Evolutionary conservation across 2,113 vertebrate species (phyloP).

Genomic region (Neogale vison): DNA sequence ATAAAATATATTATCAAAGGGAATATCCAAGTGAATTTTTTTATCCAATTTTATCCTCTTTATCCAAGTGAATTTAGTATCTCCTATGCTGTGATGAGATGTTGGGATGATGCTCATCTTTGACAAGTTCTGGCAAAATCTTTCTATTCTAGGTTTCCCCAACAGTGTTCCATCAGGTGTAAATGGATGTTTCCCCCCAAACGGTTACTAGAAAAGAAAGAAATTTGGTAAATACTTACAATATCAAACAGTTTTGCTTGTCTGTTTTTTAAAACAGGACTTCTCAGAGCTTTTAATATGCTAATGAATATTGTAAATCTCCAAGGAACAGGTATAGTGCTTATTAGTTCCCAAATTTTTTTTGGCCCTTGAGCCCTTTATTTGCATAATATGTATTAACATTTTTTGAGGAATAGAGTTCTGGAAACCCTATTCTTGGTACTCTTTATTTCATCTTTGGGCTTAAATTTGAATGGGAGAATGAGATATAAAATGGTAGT

Average conservation of each 20-base stretch:
- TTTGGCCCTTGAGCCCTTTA: not conserved
- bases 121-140: not conserved
- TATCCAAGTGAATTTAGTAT: not conserved
- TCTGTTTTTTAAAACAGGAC: conserved; percentile 19
- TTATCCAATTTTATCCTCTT: not conserved
- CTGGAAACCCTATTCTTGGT: not conserved
- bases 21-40: no score
- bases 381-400: conserved; percentile 2
- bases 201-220: conserved; percentile 34
- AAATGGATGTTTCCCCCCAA: not conserved
- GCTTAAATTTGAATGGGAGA: conserved; percentile 24
- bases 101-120: not conserved
- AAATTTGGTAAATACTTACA: conserved; percentile 40
- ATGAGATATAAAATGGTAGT: not conserved
- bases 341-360: not conserved
- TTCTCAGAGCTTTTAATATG: conserved; percentile 44
- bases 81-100: not conserved
- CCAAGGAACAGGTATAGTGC: not conserved
- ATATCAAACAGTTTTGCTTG: not conserved
- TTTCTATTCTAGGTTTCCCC: conserved; percentile 21
- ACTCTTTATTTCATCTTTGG: not conserved
- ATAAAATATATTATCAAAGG: no score
- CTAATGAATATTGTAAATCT: not conserved
- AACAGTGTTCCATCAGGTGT: not conserved
- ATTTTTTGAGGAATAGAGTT: conserved; percentile 38